Percentiles rank a stretch among this genome's conserved stretches.
Evolutionary conservation across 2,888 invertebrate species (phyloP).

Genomic region (Tenthredo amoena): DNA sequence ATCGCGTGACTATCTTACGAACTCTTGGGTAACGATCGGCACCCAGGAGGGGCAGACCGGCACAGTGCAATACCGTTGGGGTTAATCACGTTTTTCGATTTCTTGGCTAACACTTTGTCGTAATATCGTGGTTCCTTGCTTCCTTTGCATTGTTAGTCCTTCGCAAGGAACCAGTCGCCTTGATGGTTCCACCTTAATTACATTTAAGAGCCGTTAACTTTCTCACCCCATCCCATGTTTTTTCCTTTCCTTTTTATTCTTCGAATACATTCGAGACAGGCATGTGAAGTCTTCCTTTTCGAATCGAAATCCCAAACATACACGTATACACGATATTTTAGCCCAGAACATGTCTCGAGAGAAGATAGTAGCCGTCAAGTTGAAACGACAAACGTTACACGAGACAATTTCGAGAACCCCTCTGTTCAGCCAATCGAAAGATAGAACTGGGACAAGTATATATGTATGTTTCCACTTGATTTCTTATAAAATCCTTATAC

Average conservation of each 20-base stretch:
- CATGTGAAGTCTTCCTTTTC: not conserved
- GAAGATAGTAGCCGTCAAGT: slow-evolving; percentile 23
- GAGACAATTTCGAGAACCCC: slow-evolving; percentile 35
- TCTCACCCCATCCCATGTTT: not conserved
- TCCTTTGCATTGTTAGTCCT: slow-evolving; percentile 4
- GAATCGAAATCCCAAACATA: not conserved
- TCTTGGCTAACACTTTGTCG: slow-evolving; percentile 37
- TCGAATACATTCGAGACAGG: not conserved
- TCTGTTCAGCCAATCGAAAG: slow-evolving; percentile 46
- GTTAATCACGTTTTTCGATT: slow-evolving; percentile 43
- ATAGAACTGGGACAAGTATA: slow-evolving; percentile 2
- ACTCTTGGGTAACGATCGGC: slow-evolving; percentile 67
- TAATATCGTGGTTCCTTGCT: not conserved
- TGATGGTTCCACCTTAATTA: slow-evolving; percentile 13
- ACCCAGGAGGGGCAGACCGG: not conserved
- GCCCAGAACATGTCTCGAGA: not conserved
- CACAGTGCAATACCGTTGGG: not conserved
- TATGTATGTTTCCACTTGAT: slow-evolving; percentile 40
- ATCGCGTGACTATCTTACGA: slow-evolving; percentile 72
- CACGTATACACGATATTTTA: not conserved
- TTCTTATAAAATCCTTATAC: slow-evolving; percentile 18
- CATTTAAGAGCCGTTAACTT: not conserved
- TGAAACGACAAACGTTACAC: slow-evolving; percentile 30
- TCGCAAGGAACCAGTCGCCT: not conserved
- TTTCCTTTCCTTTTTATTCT: not conserved